A percentile compares a stretch with the other conserved stretches of the same genome.
Evolutionary conservation across 2,888 invertebrate species (phyloP).

Genomic region (Cyclophora albipunctata): DNA sequence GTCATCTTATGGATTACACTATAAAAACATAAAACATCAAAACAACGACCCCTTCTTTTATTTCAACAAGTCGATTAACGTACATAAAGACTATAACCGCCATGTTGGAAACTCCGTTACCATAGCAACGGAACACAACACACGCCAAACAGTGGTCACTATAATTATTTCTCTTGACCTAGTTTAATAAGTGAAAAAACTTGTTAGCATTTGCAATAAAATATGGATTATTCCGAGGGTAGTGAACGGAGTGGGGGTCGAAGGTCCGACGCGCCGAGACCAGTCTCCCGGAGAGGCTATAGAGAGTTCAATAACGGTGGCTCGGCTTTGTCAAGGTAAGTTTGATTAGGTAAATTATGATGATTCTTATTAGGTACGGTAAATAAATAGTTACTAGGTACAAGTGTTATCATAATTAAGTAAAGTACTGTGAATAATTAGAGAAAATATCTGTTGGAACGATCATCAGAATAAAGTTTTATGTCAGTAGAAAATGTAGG

Average conservation of each 20-base stretch:
- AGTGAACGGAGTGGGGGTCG: constrained; percentile 40
- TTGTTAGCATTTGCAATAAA: constrained; percentile 15
- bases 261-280: constrained; percentile 45
- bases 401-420: no score
- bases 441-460: no score
- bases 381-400: no score
- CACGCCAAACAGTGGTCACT: constrained; percentile 11
- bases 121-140: constrained; percentile 54
- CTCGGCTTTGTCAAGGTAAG: constrained; percentile 52
- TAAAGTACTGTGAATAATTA: no score
- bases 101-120: constrained; percentile 21
- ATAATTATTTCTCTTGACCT: constrained; percentile 26
- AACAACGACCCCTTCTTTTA: no score
- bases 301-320: constrained; percentile 53
- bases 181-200: constrained; percentile 34
- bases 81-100: no score
- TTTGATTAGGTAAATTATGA: not conserved
- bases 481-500: no score
- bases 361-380: no score
- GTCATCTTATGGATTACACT: no score
- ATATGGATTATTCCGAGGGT: constrained; percentile 68
- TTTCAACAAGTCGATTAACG: no score
- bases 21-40: no score
- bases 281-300: constrained; percentile 59
- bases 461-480: no score